Evolutionary conservation across 2,113 vertebrate genomes (phyloP), one percentile per base, ranked within the genome.

Genomic region (Strix aluco): DNA sequence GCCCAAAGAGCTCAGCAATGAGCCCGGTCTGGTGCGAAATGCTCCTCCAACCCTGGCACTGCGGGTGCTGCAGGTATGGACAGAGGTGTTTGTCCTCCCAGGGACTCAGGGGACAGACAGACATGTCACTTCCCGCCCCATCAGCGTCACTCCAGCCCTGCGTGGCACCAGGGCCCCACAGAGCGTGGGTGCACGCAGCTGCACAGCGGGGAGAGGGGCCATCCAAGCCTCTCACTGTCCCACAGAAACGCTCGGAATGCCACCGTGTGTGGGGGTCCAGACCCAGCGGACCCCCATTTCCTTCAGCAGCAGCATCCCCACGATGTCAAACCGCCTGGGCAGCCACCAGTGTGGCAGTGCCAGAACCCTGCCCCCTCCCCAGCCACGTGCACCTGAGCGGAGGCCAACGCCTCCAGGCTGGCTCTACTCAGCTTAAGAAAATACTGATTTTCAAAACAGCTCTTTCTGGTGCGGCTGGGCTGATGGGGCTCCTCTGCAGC

Each of bases 251-350:
- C 58, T 44, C 1, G 13, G 38, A 34, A 14, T 36, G 38, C 29
- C n/a, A 2, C 29, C 4, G 1, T 7, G 30, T 1, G 8, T 8
- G 3, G n/a, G 3, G 2, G 34, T 4, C 11, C 29, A 6, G 14
- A 40, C 14, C 38, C 57, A 1, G n/a, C 80, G 21, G 54, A 8
- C 27, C 44, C n/a, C 6, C 44, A 8, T 6, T 25, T 25, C 58
- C 58, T 54, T 15, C 0, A 6, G 26, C 13, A 3, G 32, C 69
- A 34, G 18, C 29, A 10, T 49, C 36, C 30, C 23, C 12, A 1
- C 4, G 0, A 7, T 6, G 32, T 57, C 16, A 2, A 67, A 25
- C 40, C 3, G 0, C 30, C 49, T 5, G 3, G 42, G 6, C 30
- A 10, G 26, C 32, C 47, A 6, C 49, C 69, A 7, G 42, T 6